Conservation (phyloP, 2,113 vertebrate species). For the Urocynchramus pylzowi region DNA sequence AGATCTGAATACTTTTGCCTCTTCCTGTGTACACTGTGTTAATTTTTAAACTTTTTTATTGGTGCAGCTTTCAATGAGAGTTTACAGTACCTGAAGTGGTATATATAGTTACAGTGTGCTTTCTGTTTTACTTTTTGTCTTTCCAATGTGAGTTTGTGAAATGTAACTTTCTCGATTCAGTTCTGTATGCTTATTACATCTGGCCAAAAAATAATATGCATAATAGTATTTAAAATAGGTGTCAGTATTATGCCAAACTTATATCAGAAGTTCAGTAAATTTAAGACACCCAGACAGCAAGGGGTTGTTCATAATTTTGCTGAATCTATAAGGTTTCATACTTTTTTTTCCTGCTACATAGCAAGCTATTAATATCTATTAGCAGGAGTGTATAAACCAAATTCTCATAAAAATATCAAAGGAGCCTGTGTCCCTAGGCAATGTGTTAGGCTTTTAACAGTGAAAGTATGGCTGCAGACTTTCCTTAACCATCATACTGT, state of each 20-base stretch:
- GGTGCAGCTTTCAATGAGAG: conserved; percentile 50
- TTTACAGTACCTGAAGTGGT: conserved; percentile 67
- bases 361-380: conserved; percentile 10
- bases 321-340: not conserved
- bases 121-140: conserved; percentile 19
- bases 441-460: not conserved
- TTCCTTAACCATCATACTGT: not conserved
- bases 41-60: conserved; percentile 71
- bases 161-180: conserved; percentile 4
- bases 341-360: not conserved
- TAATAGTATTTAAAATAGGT: conserved; percentile 21
- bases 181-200: conserved; percentile 17
- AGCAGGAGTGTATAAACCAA: not conserved
- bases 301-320: not conserved
- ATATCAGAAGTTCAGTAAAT: not conserved
- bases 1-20: conserved; percentile 67
- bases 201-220: not conserved
- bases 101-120: conserved; percentile 24
- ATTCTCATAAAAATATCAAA: conserved; percentile 12
- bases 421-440: not conserved
- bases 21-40: conserved; percentile 70
- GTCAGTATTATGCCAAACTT: not conserved
- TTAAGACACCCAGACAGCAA: not conserved
- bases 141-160: not conserved
- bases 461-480: not conserved